A percentile compares a stretch with the other conserved stretches of the same genome.
phyloP scores from a whole-genome alignment of 2,888 invertebrate genomes.

The Eledona agricola region DNA sequence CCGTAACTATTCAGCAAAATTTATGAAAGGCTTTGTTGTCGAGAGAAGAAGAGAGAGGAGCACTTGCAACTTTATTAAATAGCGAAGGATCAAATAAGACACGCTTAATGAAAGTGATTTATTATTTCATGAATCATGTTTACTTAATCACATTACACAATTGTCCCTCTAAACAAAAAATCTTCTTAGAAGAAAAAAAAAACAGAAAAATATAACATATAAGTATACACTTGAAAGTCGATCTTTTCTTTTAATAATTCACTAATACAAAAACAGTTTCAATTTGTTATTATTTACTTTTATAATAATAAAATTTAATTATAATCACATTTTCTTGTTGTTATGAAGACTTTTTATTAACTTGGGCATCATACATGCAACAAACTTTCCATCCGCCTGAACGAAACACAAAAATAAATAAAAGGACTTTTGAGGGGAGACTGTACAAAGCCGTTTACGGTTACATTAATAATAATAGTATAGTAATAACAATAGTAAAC shows the following conservation, averaged over 20 bases:
- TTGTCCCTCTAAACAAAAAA: constrained; percentile 57
- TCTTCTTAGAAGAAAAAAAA: constrained; percentile 51
- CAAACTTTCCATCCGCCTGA: constrained; percentile 44
- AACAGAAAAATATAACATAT: constrained; percentile 49
- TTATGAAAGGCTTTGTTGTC: constrained; percentile 9
- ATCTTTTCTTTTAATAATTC: constrained; percentile 56
- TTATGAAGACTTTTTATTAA: constrained; percentile 60
- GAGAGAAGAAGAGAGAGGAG: background rate
- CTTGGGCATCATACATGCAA: constrained; percentile 60
- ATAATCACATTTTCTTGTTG: constrained; percentile 63
- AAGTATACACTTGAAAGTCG: constrained; percentile 57
- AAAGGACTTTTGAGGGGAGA: constrained; percentile 14
- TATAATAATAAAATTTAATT: constrained; percentile 62
- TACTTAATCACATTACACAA: constrained; percentile 59
- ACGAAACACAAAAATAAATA: constrained; percentile 27
- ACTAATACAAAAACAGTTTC: constrained; percentile 62
- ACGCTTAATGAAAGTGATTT: constrained; percentile 57
- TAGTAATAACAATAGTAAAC: too few species aligned
- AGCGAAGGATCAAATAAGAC: constrained; percentile 16
- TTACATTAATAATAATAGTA: too few species aligned
- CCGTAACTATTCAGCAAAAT: constrained; percentile 8
- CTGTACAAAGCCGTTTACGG: constrained; percentile 30
- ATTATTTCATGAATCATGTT: constrained; percentile 57
- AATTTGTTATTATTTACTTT: constrained; percentile 58
- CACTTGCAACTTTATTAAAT: too few species aligned